Evolutionary conservation across 2,888 invertebrate genomes (phyloP).

Genomic region (Drosophila affinis): DNA sequence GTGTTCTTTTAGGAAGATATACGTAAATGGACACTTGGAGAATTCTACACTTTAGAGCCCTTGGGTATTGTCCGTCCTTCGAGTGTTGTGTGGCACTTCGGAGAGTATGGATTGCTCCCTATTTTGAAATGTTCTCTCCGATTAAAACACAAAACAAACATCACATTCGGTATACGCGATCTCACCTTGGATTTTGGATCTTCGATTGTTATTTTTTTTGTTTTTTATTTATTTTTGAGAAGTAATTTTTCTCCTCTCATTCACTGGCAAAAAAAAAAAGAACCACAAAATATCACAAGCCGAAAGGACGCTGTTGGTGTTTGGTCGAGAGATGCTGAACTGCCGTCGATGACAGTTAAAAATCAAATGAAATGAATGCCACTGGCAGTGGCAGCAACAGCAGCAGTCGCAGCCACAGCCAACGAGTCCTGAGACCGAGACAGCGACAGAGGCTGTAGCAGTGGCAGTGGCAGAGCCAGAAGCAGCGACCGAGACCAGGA

Average conservation of each 20-base stretch:
- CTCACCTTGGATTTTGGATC: conserved; percentile 1
- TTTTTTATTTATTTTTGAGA: not conserved
- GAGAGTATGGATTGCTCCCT: too few relatives aligned
- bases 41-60: too few relatives aligned
- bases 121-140: too few relatives aligned
- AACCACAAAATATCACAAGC: not conserved
- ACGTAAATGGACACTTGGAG: too few relatives aligned
- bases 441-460: conserved; percentile 5
- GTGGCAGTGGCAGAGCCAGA: conserved; percentile 38
- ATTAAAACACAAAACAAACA: not conserved
- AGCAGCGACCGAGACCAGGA: conserved; percentile 19
- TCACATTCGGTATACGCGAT: not conserved
- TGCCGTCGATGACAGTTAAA: conserved; percentile 83
- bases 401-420: conserved; percentile 11
- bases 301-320: conserved; percentile 14
- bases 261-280: conserved; percentile 26
- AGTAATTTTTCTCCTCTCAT: not conserved
- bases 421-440: conserved; percentile 46
- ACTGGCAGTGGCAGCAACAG: conserved; percentile 13
- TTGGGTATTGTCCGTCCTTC: too few relatives aligned
- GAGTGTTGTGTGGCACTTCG: too few relatives aligned
- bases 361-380: conserved; percentile 83
- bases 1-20: too few relatives aligned
- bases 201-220: not conserved
- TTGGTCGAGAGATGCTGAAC: conserved; percentile 53